Conservation (phyloP, 92 coral and sea anemone species). For the Epizoanthus rinbou region DNA sequence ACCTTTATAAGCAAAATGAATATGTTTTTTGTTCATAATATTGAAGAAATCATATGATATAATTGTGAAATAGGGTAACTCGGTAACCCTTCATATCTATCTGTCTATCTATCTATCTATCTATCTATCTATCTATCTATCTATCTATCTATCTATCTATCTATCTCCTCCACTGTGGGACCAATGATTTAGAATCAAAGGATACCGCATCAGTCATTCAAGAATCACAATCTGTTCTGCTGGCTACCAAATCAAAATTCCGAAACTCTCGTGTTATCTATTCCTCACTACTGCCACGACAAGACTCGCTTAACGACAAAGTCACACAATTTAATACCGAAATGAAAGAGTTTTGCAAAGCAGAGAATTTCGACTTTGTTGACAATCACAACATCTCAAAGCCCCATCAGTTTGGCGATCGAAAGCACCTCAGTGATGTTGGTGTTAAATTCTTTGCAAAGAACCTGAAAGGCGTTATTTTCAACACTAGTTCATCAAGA, state of each 20-base stretch:
- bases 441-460: slow-evolving; percentile 56
- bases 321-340: slow-evolving; percentile 39
- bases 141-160: too few relatives aligned
- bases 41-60: too few relatives aligned
- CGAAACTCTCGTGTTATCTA: slow-evolving; percentile 32
- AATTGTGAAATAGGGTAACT: too few relatives aligned
- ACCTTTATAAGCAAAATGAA: too few relatives aligned
- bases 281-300: slow-evolving; percentile 56
- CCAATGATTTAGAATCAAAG: slow-evolving; percentile 47
- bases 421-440: slow-evolving; percentile 50
- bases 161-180: slow-evolving; percentile 49
- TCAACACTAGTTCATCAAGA: slow-evolving; percentile 28
- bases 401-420: slow-evolving; percentile 41
- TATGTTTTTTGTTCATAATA: too few relatives aligned
- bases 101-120: too few relatives aligned
- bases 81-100: too few relatives aligned
- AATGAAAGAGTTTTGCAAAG: slow-evolving; percentile 34
- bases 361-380: slow-evolving; percentile 34
- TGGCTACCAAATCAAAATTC: slow-evolving; percentile 20
- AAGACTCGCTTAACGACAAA: slow-evolving; percentile 43
- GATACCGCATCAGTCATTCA: slow-evolving; percentile 37
- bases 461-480: slow-evolving; percentile 48
- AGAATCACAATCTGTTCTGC: slow-evolving; percentile 24
- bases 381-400: slow-evolving; percentile 41
- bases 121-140: too few relatives aligned